These are phyloP conservation scores for Ditylenchus weischeri DNA, from an alignment of 2,888 invertebrate genomes.

Conservation along the genomic window DNA sequence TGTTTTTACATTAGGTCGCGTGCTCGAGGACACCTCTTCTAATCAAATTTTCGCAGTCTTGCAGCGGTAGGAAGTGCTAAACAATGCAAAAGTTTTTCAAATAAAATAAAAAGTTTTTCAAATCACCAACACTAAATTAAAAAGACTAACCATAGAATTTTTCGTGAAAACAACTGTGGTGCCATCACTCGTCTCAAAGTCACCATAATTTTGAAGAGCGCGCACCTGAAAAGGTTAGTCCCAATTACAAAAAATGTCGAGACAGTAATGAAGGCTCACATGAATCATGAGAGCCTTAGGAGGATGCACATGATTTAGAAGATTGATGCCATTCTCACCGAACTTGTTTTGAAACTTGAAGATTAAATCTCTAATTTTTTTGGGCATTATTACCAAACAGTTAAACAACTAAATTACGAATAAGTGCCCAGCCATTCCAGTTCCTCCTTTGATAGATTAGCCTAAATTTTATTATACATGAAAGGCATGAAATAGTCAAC, in stretches of 20 bases:
- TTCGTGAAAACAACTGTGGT: slow-evolving; percentile 81
- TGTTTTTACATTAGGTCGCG: too few relatives aligned
- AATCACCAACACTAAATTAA: slow-evolving; percentile 7
- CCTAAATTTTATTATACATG: slow-evolving; percentile 16
- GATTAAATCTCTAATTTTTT: slow-evolving; percentile 69
- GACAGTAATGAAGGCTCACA: slow-evolving; percentile 64
- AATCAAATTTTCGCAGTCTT: slow-evolving; percentile 53
- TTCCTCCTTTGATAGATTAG: slow-evolving; percentile 51
- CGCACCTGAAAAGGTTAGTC: slow-evolving; percentile 62
- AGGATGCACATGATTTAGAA: slow-evolving; percentile 81
- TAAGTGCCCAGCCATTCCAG: slow-evolving; percentile 78
- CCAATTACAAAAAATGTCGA: too few relatives aligned
- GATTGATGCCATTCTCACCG: slow-evolving; percentile 72
- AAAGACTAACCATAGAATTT: slow-evolving; percentile 71
- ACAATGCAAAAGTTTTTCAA: slow-evolving; percentile 18
- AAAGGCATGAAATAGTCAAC: too few relatives aligned
- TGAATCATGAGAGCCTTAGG: slow-evolving; percentile 64
- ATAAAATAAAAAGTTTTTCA: background rate
- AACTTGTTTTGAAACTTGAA: slow-evolving; percentile 85
- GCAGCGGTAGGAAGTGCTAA: slow-evolving; percentile 48
- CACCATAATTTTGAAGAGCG: slow-evolving; percentile 82
- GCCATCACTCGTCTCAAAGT: slow-evolving; percentile 89
- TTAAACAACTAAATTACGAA: slow-evolving; percentile 4
- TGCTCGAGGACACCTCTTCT: slow-evolving; percentile 43
- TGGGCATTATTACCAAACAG: too few relatives aligned